Conservation (phyloP, 2,888 invertebrate genomes). For the Nesidiocoris tenuis region DNA sequence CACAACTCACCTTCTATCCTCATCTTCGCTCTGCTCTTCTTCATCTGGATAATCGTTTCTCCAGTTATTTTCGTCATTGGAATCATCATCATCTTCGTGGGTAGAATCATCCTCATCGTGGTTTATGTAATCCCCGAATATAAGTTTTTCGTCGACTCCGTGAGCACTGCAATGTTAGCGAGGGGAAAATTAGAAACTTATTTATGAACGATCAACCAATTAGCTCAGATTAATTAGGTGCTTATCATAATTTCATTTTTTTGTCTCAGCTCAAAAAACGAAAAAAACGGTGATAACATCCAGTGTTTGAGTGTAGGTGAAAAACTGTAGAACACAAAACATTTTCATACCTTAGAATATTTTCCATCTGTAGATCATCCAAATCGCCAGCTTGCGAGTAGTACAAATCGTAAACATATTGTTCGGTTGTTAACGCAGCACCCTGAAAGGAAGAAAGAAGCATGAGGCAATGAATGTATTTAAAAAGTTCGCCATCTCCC, state of each 20-base stretch:
- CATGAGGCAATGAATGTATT: no score
- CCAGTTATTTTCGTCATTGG: constrained; percentile 54
- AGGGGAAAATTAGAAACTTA: constrained; percentile 7
- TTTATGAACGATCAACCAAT: no score
- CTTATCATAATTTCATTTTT: no score
- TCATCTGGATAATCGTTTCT: constrained; percentile 54
- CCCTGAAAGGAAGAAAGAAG: constrained; percentile 40
- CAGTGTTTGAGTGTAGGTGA: not conserved
- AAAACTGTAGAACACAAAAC: not conserved
- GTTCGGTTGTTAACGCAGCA: constrained; percentile 51
- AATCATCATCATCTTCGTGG: constrained; percentile 52
- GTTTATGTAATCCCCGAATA: constrained; percentile 52
- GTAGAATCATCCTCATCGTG: constrained; percentile 45
- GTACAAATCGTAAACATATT: constrained; percentile 67
- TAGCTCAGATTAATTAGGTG: no score
- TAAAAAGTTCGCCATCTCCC: no score
- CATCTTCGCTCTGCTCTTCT: constrained; percentile 50
- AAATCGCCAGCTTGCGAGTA: constrained; percentile 58
- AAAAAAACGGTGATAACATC: not conserved
- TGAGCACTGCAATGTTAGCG: constrained; percentile 54
- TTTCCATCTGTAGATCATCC: constrained; percentile 55
- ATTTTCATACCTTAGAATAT: constrained; percentile 54
- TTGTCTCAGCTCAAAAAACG: no score
- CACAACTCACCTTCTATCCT: constrained; percentile 39
- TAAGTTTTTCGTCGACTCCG: constrained; percentile 55